Evolutionary conservation across 2,888 invertebrate species (phyloP).

Genomic region (Eumerus sabulonum): DNA sequence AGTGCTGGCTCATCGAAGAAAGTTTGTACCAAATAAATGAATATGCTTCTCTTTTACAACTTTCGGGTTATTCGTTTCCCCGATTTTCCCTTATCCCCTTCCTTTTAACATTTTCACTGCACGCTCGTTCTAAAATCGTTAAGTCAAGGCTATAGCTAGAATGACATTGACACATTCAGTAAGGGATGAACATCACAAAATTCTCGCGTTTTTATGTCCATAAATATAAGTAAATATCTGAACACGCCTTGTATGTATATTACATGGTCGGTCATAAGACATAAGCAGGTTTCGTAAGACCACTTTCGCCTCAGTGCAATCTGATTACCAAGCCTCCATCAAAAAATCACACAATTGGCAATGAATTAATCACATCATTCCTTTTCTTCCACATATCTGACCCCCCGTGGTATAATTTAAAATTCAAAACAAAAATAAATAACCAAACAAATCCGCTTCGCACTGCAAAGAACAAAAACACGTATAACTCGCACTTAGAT

Average conservation of each 20-base stretch:
- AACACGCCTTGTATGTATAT: too few species aligned
- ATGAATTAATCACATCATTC: conserved; percentile 2
- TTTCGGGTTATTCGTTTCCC: not conserved
- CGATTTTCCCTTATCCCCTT: too few species aligned
- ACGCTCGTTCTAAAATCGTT: too few species aligned
- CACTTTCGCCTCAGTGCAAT: conserved; percentile 59
- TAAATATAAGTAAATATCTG: too few species aligned
- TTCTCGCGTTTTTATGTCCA: too few species aligned
- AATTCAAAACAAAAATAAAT: not conserved
- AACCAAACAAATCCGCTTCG: too few species aligned
- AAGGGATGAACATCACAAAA: too few species aligned
- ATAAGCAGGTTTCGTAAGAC: conserved; percentile 5
- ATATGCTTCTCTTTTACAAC: not conserved
- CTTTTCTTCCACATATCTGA: not conserved
- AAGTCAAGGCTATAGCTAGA: too few species aligned
- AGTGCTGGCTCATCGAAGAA: conserved; percentile 70
- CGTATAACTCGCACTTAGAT: conserved; percentile 46
- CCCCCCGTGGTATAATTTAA: not conserved
- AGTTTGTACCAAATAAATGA: conserved; percentile 69
- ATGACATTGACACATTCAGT: too few species aligned
- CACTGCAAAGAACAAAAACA: conserved; percentile 42
- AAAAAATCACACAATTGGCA: not conserved
- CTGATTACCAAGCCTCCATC: conserved; percentile 27
- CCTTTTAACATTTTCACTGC: too few species aligned
- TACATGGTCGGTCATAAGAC: not conserved